These are phyloP conservation scores for Puntigrus tetrazona DNA, from an alignment of 2,113 vertebrate genomes.

Conservation along the genomic window DNA sequence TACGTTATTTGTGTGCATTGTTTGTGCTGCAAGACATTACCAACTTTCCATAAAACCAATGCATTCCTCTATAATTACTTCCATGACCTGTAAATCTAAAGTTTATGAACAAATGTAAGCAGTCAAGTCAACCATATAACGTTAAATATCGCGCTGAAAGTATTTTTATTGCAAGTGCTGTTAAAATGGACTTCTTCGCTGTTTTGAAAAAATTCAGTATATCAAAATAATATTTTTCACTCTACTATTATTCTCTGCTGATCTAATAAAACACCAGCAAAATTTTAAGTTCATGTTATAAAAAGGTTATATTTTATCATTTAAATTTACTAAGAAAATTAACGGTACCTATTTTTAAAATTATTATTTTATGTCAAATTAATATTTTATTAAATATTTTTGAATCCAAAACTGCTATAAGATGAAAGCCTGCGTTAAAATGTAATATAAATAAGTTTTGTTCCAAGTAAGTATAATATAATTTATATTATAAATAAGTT, in stretches of 20 bases:
- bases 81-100: conserved; percentile 35
- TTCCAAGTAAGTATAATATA: too few relatives aligned
- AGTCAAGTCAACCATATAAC: neutral
- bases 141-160: neutral
- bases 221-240: neutral
- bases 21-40: conserved; percentile 9
- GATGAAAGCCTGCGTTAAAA: too few relatives aligned
- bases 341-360: too few relatives aligned
- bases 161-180: neutral
- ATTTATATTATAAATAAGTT: too few relatives aligned
- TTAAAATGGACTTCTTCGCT: neutral
- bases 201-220: neutral
- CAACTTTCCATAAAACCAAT: conserved; percentile 28
- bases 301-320: too few relatives aligned
- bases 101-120: conserved; percentile 15
- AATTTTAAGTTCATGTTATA: too few relatives aligned
- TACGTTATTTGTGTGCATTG: neutral
- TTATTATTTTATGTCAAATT: too few relatives aligned
- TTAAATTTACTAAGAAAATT: too few relatives aligned
- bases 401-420: too few relatives aligned
- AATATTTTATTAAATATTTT: too few relatives aligned
- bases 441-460: too few relatives aligned
- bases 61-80: conserved; percentile 47
- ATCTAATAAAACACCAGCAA: neutral
- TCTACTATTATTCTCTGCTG: neutral